Percentiles rank a stretch among this genome's conserved stretches.
phyloP scores from a whole-genome alignment of 2,113 vertebrate genomes.

The Marmota flaviventris region DNA sequence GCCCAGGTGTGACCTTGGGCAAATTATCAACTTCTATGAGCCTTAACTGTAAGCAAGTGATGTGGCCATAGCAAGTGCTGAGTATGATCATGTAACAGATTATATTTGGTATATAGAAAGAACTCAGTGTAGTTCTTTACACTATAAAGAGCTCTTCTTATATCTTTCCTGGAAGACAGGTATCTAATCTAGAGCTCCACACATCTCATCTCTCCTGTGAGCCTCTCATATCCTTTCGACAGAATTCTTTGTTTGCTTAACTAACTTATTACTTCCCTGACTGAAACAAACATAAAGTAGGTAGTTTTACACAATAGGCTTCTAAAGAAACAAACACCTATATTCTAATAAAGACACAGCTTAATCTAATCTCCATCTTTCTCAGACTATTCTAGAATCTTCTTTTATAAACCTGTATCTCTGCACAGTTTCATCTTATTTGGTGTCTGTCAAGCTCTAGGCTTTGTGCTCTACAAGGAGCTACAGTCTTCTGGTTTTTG shows the following conservation, averaged over 20 bases:
- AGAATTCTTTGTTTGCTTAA: not conserved
- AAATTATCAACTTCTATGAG: not conserved
- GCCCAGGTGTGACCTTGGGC: not conserved
- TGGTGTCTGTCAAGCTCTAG: not conserved
- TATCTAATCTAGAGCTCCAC: not conserved
- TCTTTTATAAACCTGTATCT: not conserved
- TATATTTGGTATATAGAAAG: not conserved
- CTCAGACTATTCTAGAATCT: not conserved
- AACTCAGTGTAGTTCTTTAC: not conserved
- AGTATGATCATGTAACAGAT: not conserved
- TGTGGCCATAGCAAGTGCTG: not conserved
- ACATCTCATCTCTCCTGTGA: not conserved
- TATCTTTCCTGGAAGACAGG: not conserved
- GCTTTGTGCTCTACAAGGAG: not conserved
- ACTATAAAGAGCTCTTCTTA: not conserved
- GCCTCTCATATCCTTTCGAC: not conserved
- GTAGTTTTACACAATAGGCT: not conserved
- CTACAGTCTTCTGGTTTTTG: not conserved
- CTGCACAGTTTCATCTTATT: not conserved
- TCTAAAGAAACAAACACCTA: not conserved
- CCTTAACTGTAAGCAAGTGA: not conserved
- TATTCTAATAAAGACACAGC: not conserved
- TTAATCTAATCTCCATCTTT: not conserved
- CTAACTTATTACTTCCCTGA: not conserved
- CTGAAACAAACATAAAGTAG: not conserved